A percentile compares a stretch with the other conserved stretches of the same genome.
These are phyloP conservation scores for Dinoponera quadriceps DNA, from an alignment of 1,140 invertebrate species.

Conservation along the genomic window DNA sequence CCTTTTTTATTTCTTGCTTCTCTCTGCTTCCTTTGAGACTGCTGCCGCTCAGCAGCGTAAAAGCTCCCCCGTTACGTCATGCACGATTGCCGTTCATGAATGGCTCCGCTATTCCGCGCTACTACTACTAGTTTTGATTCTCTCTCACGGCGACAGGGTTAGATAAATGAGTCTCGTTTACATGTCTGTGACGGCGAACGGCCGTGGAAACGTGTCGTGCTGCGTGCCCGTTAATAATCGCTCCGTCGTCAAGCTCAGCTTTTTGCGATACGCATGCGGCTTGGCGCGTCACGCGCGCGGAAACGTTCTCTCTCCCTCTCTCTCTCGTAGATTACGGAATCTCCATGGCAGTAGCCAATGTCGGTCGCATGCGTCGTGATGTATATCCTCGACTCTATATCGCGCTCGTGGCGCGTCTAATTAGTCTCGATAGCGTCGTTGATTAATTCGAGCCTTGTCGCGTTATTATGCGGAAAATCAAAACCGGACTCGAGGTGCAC, in stretches of 20 bases:
- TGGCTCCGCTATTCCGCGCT: not conserved
- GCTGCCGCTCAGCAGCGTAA: too few relatives aligned
- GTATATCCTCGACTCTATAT: too few relatives aligned
- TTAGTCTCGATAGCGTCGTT: not conserved
- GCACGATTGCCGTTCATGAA: not conserved
- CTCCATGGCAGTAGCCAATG: not conserved
- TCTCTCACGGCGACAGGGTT: not conserved
- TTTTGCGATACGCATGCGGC: slow-evolving; percentile 61
- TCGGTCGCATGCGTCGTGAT: not conserved
- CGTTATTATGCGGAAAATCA: not conserved
- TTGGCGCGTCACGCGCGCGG: slow-evolving; percentile 19
- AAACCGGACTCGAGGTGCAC: too few relatives aligned
- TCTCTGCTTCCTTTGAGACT: too few relatives aligned
- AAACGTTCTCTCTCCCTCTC: too few relatives aligned
- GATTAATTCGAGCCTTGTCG: slow-evolving; percentile 6
- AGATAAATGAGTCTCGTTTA: slow-evolving; percentile 2
- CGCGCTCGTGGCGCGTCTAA: not conserved
- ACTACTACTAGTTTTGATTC: slow-evolving; percentile 8
- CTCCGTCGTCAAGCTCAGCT: not conserved
- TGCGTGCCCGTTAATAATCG: not conserved
- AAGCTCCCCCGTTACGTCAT: too few relatives aligned
- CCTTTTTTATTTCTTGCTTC: too few relatives aligned
- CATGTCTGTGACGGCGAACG: not conserved
- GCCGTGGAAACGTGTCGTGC: not conserved
- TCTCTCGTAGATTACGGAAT: slow-evolving; percentile 54